These are phyloP conservation scores for Heteronetta atricapilla DNA, from an alignment of 2,113 vertebrate genomes.

Conservation along the genomic window DNA sequence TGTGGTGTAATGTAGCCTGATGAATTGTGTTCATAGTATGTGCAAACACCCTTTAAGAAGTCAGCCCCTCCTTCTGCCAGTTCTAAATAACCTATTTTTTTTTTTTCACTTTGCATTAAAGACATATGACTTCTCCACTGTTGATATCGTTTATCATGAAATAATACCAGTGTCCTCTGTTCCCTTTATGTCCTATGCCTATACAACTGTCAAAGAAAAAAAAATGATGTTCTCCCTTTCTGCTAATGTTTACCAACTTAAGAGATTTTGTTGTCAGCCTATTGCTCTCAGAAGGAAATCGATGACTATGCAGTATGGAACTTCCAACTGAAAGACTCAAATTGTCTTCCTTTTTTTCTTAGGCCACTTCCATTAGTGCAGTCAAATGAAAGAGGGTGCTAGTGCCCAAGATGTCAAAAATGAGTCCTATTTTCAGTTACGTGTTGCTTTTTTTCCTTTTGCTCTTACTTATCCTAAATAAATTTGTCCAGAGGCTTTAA, in stretches of 20 bases:
- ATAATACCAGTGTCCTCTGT: conserved; percentile 17
- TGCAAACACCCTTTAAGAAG: not conserved
- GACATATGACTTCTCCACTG: not conserved
- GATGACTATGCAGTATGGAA: not conserved
- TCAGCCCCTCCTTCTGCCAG: not conserved
- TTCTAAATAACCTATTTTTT: not conserved
- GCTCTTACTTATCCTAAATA: conserved; percentile 3
- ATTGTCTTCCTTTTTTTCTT: conserved; percentile 21
- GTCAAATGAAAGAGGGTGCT: not conserved
- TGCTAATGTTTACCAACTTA: conserved; percentile 53
- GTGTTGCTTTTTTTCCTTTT: conserved; percentile 17
- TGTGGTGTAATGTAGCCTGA: not conserved
- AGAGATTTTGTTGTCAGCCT: conserved; percentile 34
- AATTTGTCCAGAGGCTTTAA: not conserved
- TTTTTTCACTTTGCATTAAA: not conserved
- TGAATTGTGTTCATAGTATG: not conserved
- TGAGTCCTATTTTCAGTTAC: not conserved
- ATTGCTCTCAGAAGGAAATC: conserved; percentile 32
- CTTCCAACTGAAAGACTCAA: not conserved
- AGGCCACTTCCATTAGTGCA: not conserved
- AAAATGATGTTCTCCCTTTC: not conserved
- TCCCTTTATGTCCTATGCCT: conserved; percentile 25
- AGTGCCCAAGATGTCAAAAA: not conserved
- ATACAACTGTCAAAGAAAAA: conserved; percentile 33
- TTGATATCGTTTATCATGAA: conserved; percentile 26